Evolutionary conservation across 2,113 vertebrate genomes (phyloP).

Genomic region (Gulo gulo): DNA sequence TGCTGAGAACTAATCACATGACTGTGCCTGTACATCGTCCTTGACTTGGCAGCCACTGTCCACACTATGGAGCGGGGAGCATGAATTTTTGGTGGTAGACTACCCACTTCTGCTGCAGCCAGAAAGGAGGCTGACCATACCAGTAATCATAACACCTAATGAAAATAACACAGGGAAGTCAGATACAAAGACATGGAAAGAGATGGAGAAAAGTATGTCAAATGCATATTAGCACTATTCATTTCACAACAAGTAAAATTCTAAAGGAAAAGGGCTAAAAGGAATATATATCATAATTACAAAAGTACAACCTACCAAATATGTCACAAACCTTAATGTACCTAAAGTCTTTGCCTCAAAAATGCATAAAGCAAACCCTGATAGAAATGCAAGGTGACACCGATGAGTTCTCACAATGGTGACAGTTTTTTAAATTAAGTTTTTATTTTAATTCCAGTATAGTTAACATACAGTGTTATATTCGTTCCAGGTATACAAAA

Average conservation of each 20-base stretch:
- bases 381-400: not conserved
- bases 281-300: not conserved
- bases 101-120: not conserved
- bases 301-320: not conserved
- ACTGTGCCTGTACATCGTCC: not conserved
- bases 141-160: not conserved
- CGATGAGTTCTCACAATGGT: not conserved
- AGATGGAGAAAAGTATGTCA: not conserved
- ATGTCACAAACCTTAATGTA: not conserved
- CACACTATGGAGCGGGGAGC: accelerated
- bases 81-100: not conserved
- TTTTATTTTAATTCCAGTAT: not conserved
- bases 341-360: not conserved
- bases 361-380: not conserved
- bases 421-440: not conserved
- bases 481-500: not conserved
- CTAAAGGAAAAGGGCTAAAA: not conserved
- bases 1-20: not conserved
- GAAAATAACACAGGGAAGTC: not conserved
- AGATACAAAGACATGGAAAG: not conserved
- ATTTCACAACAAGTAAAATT: not conserved
- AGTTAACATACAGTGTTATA: not conserved
- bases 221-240: not conserved
- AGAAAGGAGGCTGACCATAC: not conserved
- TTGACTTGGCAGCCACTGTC: not conserved